A percentile compares a stretch with the other conserved stretches of the same genome.
phyloP scores from a whole-genome alignment of 2,797 vertebrate genomes.

The Chanos chanos region DNA sequence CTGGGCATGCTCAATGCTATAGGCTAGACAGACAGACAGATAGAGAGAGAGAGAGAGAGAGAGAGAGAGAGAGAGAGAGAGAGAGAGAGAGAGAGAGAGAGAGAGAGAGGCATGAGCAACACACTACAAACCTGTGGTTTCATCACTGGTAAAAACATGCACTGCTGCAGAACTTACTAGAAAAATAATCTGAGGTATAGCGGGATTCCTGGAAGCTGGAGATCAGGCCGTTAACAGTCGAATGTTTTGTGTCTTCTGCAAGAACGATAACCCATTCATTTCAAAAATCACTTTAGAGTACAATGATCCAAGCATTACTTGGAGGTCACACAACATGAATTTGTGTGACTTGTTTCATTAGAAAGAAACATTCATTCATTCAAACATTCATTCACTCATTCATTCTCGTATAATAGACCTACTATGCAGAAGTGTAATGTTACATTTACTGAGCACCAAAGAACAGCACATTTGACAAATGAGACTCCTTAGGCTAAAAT shows the following conservation, averaged over 20 bases:
- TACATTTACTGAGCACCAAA: no score
- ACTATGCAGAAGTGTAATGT: no score
- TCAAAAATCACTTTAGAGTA: no score
- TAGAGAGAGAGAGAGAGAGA: not conserved
- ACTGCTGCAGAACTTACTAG: no score
- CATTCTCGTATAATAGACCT: no score
- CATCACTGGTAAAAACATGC: no score
- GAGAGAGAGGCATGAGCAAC: not conserved
- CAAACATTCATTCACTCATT: no score
- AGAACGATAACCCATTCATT: constrained; percentile 58
- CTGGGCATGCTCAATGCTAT: constrained; percentile 97
- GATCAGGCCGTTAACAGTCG: constrained; percentile 85
- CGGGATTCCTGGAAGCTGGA: constrained; percentile 91
- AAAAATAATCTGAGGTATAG: constrained; percentile 97
- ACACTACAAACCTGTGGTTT: no score
- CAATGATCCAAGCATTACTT: constrained; percentile 47
- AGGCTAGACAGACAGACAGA: constrained; percentile 72
- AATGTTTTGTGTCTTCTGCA: constrained; percentile 93
- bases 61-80: not conserved
- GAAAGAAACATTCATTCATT: no score
- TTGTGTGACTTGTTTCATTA: no score
- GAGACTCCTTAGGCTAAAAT: no score
- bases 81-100: constrained; percentile 14
- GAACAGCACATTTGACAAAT: no score
- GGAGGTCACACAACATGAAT: not conserved